These are phyloP conservation scores for Cotesia congregata DNA, from an alignment of 2,888 invertebrate genomes.

Conservation along the genomic window DNA sequence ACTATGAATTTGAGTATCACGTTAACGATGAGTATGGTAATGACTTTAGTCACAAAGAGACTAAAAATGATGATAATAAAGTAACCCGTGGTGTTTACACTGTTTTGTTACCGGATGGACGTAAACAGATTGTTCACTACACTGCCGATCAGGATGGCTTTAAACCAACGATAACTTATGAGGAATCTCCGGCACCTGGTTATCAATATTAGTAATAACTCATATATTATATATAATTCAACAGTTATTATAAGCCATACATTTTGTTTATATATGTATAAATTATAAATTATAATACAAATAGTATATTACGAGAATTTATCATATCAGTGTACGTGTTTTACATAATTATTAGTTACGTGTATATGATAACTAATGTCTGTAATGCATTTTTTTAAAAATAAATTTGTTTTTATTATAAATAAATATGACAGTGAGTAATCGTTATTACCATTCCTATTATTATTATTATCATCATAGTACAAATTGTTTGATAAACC, in stretches of 20 bases:
- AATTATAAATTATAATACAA: too few relatives aligned
- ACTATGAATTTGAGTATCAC: conserved; percentile 67
- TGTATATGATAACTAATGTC: not conserved
- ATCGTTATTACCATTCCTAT: not conserved
- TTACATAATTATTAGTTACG: not conserved
- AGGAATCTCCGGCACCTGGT: conserved; percentile 68
- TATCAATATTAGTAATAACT: conserved; percentile 47
- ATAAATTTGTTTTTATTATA: not conserved
- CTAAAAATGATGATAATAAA: conserved; percentile 63
- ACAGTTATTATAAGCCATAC: conserved; percentile 29
- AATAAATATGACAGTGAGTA: not conserved
- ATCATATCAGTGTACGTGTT: not conserved
- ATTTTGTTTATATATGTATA: conserved; percentile 10
- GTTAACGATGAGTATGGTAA: conserved; percentile 67
- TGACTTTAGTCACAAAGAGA: conserved; percentile 69
- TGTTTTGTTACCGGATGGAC: conserved; percentile 68
- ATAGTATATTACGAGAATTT: not conserved
- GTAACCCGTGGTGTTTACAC: conserved; percentile 67
- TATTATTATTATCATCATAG: not conserved
- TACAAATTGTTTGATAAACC: conserved; percentile 1
- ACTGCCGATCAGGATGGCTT: conserved; percentile 80
- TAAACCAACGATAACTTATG: conserved; percentile 78
- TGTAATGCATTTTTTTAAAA: not conserved
- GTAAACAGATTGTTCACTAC: conserved; percentile 77
- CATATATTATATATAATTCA: not conserved